phyloP scores from a whole-genome alignment of 2,888 invertebrate genomes.

The Rhopalosiphum nymphaeae region DNA sequence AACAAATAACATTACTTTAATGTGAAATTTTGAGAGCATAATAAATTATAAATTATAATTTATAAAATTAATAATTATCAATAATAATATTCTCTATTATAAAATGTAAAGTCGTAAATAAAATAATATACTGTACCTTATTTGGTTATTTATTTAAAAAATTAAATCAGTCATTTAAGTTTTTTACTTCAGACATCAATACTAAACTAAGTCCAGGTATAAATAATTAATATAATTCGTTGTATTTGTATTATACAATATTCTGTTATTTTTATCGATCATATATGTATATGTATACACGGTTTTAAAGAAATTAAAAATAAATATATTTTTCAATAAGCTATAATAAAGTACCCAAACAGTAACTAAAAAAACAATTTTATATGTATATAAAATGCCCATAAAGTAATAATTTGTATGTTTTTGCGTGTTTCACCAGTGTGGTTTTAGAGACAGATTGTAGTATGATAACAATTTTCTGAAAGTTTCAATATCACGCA shows the following conservation, averaged over 20 bases:
- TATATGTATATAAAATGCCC: constrained; percentile 32
- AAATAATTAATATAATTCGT: neutral
- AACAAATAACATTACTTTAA: neutral
- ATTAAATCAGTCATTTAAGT: neutral
- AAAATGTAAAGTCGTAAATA: neutral
- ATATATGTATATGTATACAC: neutral
- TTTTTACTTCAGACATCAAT: neutral
- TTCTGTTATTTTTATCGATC: neutral
- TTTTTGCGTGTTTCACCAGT: constrained; percentile 47
- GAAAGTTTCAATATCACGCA: constrained; percentile 51
- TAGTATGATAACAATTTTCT: constrained; percentile 47
- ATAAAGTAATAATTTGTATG: constrained; percentile 29
- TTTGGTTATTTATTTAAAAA: neutral
- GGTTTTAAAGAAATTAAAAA: constrained; percentile 11
- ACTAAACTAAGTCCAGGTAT: neutral
- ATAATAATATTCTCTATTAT: neutral
- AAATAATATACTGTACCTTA: neutral
- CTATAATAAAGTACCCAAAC: neutral
- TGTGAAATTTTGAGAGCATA: neutral
- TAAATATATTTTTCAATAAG: constrained; percentile 42
- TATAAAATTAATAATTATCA: neutral
- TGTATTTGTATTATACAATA: neutral
- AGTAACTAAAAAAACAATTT: constrained; percentile 2
- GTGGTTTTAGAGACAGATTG: constrained; percentile 29
- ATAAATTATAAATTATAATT: neutral